Evolutionary conservation across 2,888 invertebrate species (phyloP).

Genomic region (Crossocerus cetratus): DNA sequence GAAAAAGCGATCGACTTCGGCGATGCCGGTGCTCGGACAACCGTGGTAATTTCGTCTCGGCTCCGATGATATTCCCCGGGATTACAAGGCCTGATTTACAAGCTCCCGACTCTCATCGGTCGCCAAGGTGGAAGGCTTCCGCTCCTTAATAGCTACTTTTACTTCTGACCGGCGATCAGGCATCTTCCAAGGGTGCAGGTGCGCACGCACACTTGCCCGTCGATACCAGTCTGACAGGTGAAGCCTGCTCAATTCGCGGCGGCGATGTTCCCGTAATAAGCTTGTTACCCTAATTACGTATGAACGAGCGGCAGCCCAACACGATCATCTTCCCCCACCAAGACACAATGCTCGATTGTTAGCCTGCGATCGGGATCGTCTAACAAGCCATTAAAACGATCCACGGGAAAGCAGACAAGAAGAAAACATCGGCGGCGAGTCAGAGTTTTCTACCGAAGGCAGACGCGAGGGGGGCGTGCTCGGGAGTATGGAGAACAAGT

Average conservation of each 20-base stretch:
- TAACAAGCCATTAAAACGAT: not conserved
- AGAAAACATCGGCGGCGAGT: no score
- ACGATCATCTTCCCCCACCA: not conserved
- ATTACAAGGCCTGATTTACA: not conserved
- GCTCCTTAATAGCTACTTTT: constrained; percentile 33
- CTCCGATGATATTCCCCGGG: not conserved
- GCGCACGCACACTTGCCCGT: constrained; percentile 51
- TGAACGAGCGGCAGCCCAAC: constrained; percentile 30
- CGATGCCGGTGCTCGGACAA: not conserved
- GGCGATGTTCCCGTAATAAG: constrained; percentile 50
- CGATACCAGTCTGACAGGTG: constrained; percentile 57
- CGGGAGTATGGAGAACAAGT: no score
- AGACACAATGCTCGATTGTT: not conserved
- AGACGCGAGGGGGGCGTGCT: no score
- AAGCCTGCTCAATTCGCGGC: constrained; percentile 49
- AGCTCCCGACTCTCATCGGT: not conserved
- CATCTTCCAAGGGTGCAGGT: constrained; percentile 1
- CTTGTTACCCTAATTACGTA: constrained; percentile 55
- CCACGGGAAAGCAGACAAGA: no score
- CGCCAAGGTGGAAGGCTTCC: not conserved
- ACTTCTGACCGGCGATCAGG: constrained; percentile 33
- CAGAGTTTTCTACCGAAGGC: no score
- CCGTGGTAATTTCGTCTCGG: not conserved
- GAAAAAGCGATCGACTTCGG: not conserved
- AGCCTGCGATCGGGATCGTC: not conserved